A percentile compares a stretch with the other conserved stretches of the same genome.
phyloP scores from a whole-genome alignment of 1,140 invertebrate species.

The Plodia interpunctella region DNA sequence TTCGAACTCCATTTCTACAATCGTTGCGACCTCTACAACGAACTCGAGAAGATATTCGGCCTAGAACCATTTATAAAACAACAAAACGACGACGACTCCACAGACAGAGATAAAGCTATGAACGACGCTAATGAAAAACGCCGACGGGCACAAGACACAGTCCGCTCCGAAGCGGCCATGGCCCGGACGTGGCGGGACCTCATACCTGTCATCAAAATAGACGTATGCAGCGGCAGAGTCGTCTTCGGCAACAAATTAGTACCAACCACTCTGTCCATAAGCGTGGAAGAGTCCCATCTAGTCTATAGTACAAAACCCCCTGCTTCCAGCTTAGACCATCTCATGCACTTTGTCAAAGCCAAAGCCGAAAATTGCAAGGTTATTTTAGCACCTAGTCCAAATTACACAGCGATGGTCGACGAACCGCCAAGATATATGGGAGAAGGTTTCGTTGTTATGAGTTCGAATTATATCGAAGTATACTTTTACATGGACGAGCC shows the following conservation, averaged over 20 bases:
- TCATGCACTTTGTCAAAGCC: constrained; percentile 97
- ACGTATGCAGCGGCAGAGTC: constrained; percentile 92
- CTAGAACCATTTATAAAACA: constrained; percentile 87
- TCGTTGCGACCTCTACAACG: constrained; percentile 91
- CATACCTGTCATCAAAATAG: constrained; percentile 97
- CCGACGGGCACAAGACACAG: constrained; percentile 79
- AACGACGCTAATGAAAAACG: constrained; percentile 79
- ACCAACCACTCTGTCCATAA: constrained; percentile 94
- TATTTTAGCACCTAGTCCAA: constrained; percentile 94
- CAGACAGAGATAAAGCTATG: constrained; percentile 78
- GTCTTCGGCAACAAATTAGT: constrained; percentile 98
- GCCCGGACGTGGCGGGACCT: constrained; percentile 95
- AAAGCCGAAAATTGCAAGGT: constrained; percentile 97
- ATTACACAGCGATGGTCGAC: constrained; percentile 94
- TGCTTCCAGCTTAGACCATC: constrained; percentile 93
- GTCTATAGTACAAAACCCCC: constrained; percentile 97
- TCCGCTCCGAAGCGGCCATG: constrained; percentile 85
- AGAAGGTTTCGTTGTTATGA: constrained; percentile 97
- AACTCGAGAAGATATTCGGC: constrained; percentile 93
- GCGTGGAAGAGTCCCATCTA: constrained; percentile 96
- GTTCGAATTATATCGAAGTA: constrained; percentile 95
- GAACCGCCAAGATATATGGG: constrained; percentile 98
- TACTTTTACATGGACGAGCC: constrained; percentile 99
- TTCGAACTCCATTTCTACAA: constrained; percentile 98
- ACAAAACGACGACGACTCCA: constrained; percentile 67